Conservation (phyloP, 2,113 vertebrate species). For the Bettongia penicillata region DNA sequence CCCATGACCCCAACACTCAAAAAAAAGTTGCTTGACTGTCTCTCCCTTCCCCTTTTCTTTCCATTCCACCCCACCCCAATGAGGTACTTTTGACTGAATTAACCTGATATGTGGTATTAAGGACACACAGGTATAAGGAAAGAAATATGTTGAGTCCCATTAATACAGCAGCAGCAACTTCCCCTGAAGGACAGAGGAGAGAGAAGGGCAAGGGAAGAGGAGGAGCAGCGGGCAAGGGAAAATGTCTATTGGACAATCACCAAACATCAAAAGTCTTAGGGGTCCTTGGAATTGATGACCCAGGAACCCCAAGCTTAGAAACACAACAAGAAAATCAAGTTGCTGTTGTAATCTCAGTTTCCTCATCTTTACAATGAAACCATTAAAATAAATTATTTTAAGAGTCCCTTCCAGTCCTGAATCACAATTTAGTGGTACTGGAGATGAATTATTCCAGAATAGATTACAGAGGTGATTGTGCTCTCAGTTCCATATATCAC, state of each 20-base stretch:
- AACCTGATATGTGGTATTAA: neutral
- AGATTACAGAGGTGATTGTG: neutral
- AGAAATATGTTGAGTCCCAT: neutral
- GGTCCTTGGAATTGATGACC: neutral
- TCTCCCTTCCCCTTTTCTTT: slow-evolving; percentile 19
- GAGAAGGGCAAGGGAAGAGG: neutral
- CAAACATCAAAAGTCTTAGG: neutral
- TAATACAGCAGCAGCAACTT: neutral
- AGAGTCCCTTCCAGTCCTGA: neutral
- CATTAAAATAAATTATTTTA: neutral
- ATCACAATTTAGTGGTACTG: neutral
- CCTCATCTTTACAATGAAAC: neutral
- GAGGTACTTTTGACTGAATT: neutral
- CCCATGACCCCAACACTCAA: neutral
- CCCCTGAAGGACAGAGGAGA: neutral
- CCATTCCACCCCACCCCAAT: neutral
- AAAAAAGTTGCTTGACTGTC: neutral
- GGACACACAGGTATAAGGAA: neutral
- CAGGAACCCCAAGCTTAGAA: neutral
- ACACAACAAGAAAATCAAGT: neutral
- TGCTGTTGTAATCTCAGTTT: neutral
- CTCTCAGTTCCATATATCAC: neutral
- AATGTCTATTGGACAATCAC: neutral
- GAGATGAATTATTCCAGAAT: neutral
- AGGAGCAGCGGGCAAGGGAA: neutral